These are phyloP conservation scores for Megalops cyprinoides DNA, from an alignment of 2,797 vertebrate genomes.

Conservation along the genomic window DNA sequence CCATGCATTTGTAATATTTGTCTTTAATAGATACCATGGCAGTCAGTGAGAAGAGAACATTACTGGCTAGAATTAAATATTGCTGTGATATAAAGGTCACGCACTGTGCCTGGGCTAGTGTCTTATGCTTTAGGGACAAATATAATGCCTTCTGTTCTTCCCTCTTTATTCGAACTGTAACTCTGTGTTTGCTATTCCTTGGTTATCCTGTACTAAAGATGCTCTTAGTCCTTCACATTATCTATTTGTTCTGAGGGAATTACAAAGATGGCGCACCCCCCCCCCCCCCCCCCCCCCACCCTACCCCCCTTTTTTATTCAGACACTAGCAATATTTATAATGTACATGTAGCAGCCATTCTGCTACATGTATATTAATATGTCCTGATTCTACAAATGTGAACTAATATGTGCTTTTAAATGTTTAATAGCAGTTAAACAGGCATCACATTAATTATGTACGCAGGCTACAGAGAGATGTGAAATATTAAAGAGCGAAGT, in stretches of 20 bases:
- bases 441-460: conserved; percentile 50
- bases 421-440: conserved; percentile 51
- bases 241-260: too few species aligned
- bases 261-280: too few species aligned
- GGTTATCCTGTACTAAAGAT: too few species aligned
- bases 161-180: background rate
- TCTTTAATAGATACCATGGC: background rate
- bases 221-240: too few species aligned
- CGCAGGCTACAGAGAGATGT: conserved; percentile 31
- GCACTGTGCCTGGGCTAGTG: background rate
- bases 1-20: conserved; percentile 10
- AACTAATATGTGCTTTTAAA: conserved; percentile 36
- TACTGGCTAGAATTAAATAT: background rate
- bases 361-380: conserved; percentile 46
- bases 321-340: too few species aligned
- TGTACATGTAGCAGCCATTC: too few species aligned
- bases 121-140: background rate
- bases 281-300: too few species aligned
- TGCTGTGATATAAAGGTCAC: background rate
- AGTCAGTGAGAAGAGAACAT: background rate
- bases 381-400: conserved; percentile 24
- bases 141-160: background rate
- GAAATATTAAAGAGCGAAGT: conserved; percentile 39
- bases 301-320: too few species aligned
- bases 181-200: background rate